These are phyloP conservation scores for Autographa gamma DNA, from an alignment of 2,888 invertebrate species.

Conservation along the genomic window DNA sequence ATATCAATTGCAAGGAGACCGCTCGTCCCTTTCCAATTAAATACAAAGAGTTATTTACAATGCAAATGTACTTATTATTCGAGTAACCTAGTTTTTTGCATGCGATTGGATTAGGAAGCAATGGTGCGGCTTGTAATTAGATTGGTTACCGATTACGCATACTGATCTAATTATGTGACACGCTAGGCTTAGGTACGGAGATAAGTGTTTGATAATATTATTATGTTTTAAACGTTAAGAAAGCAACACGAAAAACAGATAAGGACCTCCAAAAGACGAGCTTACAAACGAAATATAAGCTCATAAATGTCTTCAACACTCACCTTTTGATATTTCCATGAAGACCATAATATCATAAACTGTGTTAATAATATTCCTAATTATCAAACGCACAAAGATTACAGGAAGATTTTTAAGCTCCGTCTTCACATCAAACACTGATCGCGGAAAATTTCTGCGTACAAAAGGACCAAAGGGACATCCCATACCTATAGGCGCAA, in stretches of 20 bases:
- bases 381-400: neutral
- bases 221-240: no score
- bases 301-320: no score
- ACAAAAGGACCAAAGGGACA: conserved; percentile 7
- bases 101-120: conserved; percentile 27
- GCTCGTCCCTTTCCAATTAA: conserved; percentile 46
- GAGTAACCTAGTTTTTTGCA: conserved; percentile 49
- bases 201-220: neutral
- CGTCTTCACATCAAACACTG: conserved; percentile 11
- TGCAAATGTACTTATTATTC: conserved; percentile 45
- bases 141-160: conserved; percentile 7
- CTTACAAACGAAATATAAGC: no score
- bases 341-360: no score
- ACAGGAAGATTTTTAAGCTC: neutral
- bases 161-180: neutral
- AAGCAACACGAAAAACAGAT: no score
- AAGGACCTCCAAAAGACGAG: no score
- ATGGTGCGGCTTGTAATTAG: conserved; percentile 2
- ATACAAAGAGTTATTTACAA: conserved; percentile 49
- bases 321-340: no score
- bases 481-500: neutral
- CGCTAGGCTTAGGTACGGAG: neutral
- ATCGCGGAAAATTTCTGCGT: conserved; percentile 10
- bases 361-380: no score
- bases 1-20: conserved; percentile 45